Conservation (phyloP, 2,797 vertebrate genomes). For the Myripristis murdjan region DNA sequence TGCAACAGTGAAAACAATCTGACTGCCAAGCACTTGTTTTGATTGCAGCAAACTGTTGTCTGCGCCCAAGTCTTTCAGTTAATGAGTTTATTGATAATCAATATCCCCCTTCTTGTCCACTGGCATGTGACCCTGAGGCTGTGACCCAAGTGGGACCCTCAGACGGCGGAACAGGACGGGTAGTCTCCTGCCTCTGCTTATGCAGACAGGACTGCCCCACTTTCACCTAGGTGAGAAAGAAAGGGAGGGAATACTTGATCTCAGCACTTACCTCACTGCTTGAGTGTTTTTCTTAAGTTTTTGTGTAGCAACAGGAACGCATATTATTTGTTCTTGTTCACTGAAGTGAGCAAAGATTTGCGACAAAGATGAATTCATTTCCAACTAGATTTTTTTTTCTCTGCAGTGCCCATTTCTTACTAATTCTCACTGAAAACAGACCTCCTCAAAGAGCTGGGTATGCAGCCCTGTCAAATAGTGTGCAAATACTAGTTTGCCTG, state of each 20-base stretch:
- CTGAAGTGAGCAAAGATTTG: neutral
- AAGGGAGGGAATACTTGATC: slow-evolving; percentile 23
- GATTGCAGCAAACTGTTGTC: slow-evolving; percentile 72
- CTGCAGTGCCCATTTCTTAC: slow-evolving; percentile 2
- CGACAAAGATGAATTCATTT: slow-evolving; percentile 14
- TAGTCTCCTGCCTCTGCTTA: slow-evolving; percentile 37
- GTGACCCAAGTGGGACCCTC: slow-evolving; percentile 51
- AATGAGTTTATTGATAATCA: slow-evolving; percentile 82
- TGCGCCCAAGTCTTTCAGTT: slow-evolving; percentile 43
- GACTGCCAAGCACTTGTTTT: slow-evolving; percentile 58
- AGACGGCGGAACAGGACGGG: slow-evolving; percentile 33
- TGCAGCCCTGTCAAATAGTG: slow-evolving; percentile 61
- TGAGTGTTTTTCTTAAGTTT: neutral
- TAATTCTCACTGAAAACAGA: slow-evolving; percentile 43
- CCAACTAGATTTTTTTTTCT: neutral
- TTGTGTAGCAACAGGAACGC: neutral
- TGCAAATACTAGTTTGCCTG: slow-evolving; percentile 52
- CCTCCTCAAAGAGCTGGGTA: slow-evolving; percentile 52
- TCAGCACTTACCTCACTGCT: neutral
- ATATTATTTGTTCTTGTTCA: slow-evolving; percentile 9
- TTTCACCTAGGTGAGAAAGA: slow-evolving; percentile 45
- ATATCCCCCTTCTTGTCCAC: slow-evolving; percentile 62
- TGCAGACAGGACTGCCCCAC: slow-evolving; percentile 48
- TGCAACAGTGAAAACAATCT: slow-evolving; percentile 42
- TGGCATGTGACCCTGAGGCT: slow-evolving; percentile 64